A percentile compares a stretch with the other conserved stretches of the same genome.
Evolutionary conservation across 92 coral and sea anemone genomes (phyloP).

Genomic region (Porites cylindrica): DNA sequence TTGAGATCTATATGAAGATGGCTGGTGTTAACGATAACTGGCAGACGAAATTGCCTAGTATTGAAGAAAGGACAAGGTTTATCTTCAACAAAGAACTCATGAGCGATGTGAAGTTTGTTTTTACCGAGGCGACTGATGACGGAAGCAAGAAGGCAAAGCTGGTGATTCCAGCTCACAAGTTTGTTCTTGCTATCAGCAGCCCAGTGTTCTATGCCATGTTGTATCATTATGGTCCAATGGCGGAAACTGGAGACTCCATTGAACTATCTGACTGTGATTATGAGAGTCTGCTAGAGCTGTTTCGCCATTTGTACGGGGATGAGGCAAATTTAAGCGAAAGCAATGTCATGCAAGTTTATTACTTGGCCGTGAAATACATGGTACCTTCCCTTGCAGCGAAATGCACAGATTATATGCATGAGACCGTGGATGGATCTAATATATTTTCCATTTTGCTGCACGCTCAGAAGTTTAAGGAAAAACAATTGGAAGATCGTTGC

Average conservation of each 20-base stretch:
- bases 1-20: not conserved
- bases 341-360: not conserved
- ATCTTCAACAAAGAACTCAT: not conserved
- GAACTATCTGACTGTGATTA: conserved; percentile 71
- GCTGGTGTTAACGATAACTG: not conserved
- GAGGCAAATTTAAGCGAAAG: not conserved
- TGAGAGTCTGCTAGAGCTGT: conserved; percentile 62
- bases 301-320: conserved; percentile 64
- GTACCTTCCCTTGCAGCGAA: conserved; percentile 32
- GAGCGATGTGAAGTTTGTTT: not conserved
- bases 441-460: conserved; percentile 43
- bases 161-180: not conserved
- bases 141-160: not conserved
- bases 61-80: not conserved
- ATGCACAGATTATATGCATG: conserved; percentile 34
- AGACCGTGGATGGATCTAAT: conserved; percentile 24
- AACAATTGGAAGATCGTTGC: conserved; percentile 33
- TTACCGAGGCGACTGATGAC: not conserved
- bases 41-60: not conserved
- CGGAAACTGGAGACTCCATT: conserved; percentile 53
- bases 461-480: conserved; percentile 32
- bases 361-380: conserved; percentile 43
- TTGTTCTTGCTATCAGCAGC: not conserved
- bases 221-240: conserved; percentile 4
- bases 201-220: conserved; percentile 1